Evolutionary conservation across 2,113 vertebrate species (phyloP).

Genomic region (Parus major): DNA sequence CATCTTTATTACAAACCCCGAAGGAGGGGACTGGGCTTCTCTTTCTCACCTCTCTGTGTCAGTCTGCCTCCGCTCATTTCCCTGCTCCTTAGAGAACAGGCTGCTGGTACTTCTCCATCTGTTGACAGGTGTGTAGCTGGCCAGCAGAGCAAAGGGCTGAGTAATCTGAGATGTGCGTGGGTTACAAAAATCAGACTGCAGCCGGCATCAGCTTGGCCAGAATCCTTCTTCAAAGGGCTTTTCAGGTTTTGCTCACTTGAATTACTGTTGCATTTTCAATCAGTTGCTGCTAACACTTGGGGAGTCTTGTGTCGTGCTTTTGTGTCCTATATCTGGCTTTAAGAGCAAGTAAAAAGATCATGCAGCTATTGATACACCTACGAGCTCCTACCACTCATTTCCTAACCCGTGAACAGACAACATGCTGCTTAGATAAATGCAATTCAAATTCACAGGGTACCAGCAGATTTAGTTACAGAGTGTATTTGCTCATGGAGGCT

Average conservation of each 20-base stretch:
- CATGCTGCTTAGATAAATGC: not conserved
- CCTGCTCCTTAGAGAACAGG: not conserved
- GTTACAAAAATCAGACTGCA: not conserved
- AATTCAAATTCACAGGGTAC: not conserved
- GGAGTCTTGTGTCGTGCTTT: not conserved
- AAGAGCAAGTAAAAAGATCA: not conserved
- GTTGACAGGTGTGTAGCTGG: not conserved
- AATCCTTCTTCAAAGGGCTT: not conserved
- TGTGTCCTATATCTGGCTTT: not conserved
- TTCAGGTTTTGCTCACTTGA: not conserved
- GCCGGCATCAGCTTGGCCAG: not conserved
- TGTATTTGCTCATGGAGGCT: not conserved
- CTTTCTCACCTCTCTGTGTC: not conserved
- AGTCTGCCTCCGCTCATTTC: accelerated
- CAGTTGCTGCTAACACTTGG: not conserved
- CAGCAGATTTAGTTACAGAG: not conserved
- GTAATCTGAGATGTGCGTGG: not conserved
- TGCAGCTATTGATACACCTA: not conserved
- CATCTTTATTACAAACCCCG: not conserved
- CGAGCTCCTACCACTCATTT: not conserved
- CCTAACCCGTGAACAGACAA: not conserved
- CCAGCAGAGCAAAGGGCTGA: not conserved
- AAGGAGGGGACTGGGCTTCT: not conserved
- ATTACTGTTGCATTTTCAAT: not conserved
- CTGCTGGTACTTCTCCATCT: not conserved